A percentile compares a stretch with the other conserved stretches of the same genome.
phyloP scores from a whole-genome alignment of 1,140 invertebrate species.

The Brachionus koreanus region DNA sequence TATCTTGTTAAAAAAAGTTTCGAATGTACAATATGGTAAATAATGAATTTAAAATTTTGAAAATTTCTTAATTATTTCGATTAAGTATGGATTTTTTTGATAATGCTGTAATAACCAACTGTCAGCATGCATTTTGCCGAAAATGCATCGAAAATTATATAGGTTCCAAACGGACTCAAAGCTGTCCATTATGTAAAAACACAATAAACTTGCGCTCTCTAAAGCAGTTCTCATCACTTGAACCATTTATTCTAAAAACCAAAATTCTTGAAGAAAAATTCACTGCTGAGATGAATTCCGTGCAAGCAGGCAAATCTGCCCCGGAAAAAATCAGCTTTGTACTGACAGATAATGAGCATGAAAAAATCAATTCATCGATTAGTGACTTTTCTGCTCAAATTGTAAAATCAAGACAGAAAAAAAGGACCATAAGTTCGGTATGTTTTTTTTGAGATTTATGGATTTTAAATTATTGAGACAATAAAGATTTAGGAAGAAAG shows the following conservation, averaged over 20 bases:
- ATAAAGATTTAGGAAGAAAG: not conserved
- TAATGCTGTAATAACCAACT: constrained; percentile 11
- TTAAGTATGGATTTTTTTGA: constrained; percentile 32
- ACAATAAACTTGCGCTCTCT: not conserved
- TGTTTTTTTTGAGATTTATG: not conserved
- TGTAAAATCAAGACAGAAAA: not conserved
- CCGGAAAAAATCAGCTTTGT: not conserved
- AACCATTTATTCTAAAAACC: not conserved
- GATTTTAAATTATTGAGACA: not conserved
- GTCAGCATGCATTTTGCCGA: constrained; percentile 33
- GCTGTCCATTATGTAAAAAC: constrained; percentile 34
- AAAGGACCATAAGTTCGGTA: not conserved
- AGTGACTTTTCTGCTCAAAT: not conserved
- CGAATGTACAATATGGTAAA: constrained; percentile 41
- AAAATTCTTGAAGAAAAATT: constrained; percentile 18
- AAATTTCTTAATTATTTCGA: not conserved
- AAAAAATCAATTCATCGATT: not conserved
- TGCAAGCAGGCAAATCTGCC: too few species aligned
- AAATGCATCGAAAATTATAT: constrained; percentile 37
- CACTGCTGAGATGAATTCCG: not conserved
- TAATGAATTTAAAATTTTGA: not conserved
- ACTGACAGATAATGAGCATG: not conserved
- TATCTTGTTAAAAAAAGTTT: constrained; percentile 33
- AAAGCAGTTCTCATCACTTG: not conserved
- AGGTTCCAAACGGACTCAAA: constrained; percentile 9